These are phyloP conservation scores for Phrynocephalus versicolor DNA, from an alignment of 2,113 vertebrate species.

Conservation along the genomic window DNA sequence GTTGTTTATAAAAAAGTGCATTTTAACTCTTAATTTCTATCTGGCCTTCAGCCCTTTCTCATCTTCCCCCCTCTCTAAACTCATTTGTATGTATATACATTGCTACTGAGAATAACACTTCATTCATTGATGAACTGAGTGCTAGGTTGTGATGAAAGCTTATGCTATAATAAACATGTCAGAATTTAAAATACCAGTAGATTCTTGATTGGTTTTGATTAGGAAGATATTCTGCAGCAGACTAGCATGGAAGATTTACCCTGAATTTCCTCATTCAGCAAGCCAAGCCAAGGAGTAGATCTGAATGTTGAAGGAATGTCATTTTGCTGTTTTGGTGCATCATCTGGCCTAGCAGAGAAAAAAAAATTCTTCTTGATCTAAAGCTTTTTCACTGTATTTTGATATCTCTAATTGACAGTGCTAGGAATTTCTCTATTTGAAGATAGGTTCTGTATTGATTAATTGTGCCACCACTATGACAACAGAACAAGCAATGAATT, in stretches of 20 bases:
- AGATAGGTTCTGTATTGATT: no score
- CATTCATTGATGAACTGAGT: neutral
- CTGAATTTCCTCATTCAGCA: neutral
- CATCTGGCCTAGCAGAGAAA: neutral
- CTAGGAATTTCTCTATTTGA: no score
- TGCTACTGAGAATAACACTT: neutral
- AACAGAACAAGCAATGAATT: no score
- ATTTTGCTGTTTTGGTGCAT: neutral
- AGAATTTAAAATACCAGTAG: neutral
- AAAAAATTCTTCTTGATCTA: no score
- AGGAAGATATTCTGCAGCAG: neutral
- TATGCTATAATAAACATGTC: neutral
- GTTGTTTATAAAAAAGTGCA: no score
- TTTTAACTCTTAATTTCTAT: neutral
- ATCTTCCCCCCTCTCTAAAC: neutral
- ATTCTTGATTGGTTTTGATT: neutral
- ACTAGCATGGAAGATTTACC: neutral
- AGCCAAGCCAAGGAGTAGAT: neutral
- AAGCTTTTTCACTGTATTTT: no score
- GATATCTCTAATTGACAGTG: no score
- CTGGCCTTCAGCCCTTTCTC: no score
- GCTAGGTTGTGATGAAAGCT: neutral
- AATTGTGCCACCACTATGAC: no score
- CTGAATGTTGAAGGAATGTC: neutral
- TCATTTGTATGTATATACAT: neutral